phyloP scores from a whole-genome alignment of 2,113 vertebrate genomes.

The Tyto alba region DNA sequence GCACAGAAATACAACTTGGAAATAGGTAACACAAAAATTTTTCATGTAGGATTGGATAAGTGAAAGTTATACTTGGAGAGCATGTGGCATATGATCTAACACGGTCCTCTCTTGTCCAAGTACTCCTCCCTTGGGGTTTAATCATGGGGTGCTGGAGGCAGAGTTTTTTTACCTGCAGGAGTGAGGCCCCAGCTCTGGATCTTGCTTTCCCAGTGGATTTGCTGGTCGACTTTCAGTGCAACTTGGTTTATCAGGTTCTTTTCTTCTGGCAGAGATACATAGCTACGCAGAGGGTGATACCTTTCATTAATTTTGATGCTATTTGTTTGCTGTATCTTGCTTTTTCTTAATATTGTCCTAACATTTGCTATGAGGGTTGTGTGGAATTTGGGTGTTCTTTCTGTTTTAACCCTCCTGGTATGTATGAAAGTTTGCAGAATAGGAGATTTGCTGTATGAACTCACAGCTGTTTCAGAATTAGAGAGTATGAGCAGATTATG shows the following conservation, averaged over 20 bases:
- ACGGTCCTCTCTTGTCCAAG: background rate
- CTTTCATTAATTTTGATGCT: background rate
- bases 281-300: background rate
- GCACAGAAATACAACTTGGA: background rate
- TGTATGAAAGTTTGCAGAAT: background rate
- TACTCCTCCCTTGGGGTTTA: slow-evolving; percentile 6
- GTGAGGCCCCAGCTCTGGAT: background rate
- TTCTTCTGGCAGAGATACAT: background rate
- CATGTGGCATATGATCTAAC: background rate
- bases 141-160: background rate
- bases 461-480: background rate
- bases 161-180: background rate
- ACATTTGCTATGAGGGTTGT: background rate
- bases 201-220: background rate
- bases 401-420: background rate
- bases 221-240: background rate
- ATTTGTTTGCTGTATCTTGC: background rate
- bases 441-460: background rate
- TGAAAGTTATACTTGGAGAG: background rate
- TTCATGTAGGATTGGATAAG: background rate
- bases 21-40: background rate
- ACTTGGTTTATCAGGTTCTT: background rate
- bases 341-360: background rate
- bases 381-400: background rate
- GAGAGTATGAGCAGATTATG: background rate